Conservation (phyloP, 2,888 invertebrate genomes). For the Griposia aprilina region DNA sequence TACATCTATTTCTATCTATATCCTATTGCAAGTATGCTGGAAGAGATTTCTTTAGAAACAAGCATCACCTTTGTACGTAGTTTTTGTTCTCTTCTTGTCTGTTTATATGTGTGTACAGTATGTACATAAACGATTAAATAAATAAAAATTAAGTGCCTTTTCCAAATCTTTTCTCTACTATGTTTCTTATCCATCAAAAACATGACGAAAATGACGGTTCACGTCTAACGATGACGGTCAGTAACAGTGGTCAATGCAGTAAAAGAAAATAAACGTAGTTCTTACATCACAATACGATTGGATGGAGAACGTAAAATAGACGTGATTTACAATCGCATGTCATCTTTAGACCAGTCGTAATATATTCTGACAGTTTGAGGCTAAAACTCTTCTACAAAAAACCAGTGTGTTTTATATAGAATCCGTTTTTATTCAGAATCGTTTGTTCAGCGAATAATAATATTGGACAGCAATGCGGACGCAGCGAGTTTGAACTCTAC, state of each 20-base stretch:
- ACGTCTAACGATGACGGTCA: too few species aligned
- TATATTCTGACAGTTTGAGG: constrained; percentile 36
- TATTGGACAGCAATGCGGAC: constrained; percentile 40
- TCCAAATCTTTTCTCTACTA: background rate
- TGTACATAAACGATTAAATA: too few species aligned
- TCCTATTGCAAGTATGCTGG: background rate
- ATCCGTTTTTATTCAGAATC: constrained; percentile 36
- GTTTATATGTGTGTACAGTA: background rate
- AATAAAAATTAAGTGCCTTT: too few species aligned
- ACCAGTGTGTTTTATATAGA: constrained; percentile 33
- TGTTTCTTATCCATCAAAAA: background rate
- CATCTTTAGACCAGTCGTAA: constrained; percentile 35
- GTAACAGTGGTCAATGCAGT: background rate
- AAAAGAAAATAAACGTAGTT: constrained; percentile 19
- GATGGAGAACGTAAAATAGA: constrained; percentile 7
- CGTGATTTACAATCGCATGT: constrained; percentile 35
- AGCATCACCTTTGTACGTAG: background rate
- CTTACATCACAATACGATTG: constrained; percentile 9
- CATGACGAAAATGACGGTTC: background rate
- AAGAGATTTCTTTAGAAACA: background rate
- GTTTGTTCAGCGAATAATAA: constrained; percentile 58
- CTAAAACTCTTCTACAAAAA: constrained; percentile 43
- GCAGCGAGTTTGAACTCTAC: constrained; percentile 39
- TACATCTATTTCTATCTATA: too few species aligned
- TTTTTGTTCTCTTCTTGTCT: background rate